Conservation (phyloP, 2,113 vertebrate genomes). For the Peromyscus polionotus region DNA sequence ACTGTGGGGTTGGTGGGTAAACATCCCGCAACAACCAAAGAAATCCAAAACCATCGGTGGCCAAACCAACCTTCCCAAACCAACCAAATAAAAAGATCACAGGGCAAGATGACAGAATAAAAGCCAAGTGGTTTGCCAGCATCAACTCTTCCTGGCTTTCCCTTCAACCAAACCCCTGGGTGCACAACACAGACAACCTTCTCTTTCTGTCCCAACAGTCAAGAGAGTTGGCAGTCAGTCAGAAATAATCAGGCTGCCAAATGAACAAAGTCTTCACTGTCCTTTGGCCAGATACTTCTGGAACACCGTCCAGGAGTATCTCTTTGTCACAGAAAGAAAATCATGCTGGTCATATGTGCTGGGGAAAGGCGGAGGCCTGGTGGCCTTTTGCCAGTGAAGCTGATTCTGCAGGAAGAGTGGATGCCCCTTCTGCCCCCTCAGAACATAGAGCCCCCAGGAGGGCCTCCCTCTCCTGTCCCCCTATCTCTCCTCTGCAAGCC, state of each 20-base stretch:
- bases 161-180: not conserved
- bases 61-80: not conserved
- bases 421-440: not conserved
- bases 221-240: constrained; percentile 54
- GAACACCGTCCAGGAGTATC: constrained; percentile 54
- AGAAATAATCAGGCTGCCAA: constrained; percentile 40
- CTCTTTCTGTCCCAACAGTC: constrained; percentile 44
- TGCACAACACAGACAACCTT: not conserved
- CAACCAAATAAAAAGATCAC: not conserved
- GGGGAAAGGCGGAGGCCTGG: not conserved
- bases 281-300: constrained; percentile 73
- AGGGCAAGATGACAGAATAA: not conserved
- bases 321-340: constrained; percentile 59
- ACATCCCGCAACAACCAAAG: not conserved
- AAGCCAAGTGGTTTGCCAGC: not conserved
- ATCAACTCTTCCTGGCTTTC: not conserved
- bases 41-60: not conserved
- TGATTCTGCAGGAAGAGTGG: not conserved
- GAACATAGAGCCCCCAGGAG: not conserved
- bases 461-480: not conserved
- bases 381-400: not conserved
- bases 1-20: too few species aligned
- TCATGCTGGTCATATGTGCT: not conserved
- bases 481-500: not conserved
- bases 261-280: constrained; percentile 76